Evolutionary conservation across 2,797 vertebrate genomes (phyloP).

Genomic region (Sebastes miniatus): DNA sequence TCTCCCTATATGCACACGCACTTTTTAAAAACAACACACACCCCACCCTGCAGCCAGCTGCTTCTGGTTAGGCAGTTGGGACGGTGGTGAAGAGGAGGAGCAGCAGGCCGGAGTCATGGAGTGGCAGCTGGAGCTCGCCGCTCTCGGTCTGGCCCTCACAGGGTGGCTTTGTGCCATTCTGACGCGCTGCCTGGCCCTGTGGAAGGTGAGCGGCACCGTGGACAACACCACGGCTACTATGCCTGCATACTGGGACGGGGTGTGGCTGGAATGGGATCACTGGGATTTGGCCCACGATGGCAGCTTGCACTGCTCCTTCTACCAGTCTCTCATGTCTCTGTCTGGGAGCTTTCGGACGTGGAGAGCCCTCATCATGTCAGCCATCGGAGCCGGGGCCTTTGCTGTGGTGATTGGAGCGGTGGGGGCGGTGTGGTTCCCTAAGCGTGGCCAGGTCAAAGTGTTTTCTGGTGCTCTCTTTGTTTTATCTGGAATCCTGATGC

Average conservation of each 20-base stretch:
- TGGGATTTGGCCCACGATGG: constrained; percentile 92
- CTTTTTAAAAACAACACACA: constrained; percentile 13
- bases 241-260: constrained; percentile 94
- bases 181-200: constrained; percentile 90
- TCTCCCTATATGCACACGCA: constrained; percentile 23
- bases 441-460: constrained; percentile 83
- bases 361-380: constrained; percentile 83
- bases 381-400: constrained; percentile 81
- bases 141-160: constrained; percentile 75
- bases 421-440: constrained; percentile 82
- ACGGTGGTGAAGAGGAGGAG: constrained; percentile 37
- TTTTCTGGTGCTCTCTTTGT: constrained; percentile 85
- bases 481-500: constrained; percentile 82
- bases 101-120: constrained; percentile 65
- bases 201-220: constrained; percentile 89
- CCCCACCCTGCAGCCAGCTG: constrained; percentile 53
- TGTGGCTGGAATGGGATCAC: constrained; percentile 94
- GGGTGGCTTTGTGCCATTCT: constrained; percentile 91
- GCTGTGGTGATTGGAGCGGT: constrained; percentile 78
- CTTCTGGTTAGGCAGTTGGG: constrained; percentile 36
- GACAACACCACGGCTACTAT: constrained; percentile 89
- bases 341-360: constrained; percentile 90
- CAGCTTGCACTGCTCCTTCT: constrained; percentile 94
- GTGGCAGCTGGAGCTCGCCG: constrained; percentile 67
- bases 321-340: constrained; percentile 88